Percentiles rank a stretch among this genome's conserved stretches.
Conservation (phyloP, 1,140 invertebrate species). For the Uloborus diversus region DNA sequence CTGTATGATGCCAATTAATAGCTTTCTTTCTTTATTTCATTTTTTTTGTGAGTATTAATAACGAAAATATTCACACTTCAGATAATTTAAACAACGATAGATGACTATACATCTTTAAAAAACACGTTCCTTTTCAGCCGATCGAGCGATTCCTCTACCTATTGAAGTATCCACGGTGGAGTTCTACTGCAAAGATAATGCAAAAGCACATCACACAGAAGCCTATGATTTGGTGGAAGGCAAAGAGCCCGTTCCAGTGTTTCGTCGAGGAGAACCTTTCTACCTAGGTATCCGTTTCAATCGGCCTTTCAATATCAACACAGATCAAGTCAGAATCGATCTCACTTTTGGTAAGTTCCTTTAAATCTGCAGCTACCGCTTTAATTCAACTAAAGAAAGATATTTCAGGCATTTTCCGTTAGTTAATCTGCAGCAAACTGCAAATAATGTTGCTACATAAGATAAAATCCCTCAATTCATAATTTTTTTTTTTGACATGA, state of each 20-base stretch:
- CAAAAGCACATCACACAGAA: conserved; percentile 72
- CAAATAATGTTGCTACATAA: too few species aligned
- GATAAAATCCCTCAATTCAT: too few species aligned
- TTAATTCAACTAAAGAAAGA: too few species aligned
- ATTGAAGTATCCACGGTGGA: conserved; percentile 66
- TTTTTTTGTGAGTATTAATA: too few species aligned
- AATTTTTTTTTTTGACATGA: too few species aligned
- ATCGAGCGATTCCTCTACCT: background rate
- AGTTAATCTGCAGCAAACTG: too few species aligned
- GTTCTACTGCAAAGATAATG: conserved; percentile 73
- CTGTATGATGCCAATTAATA: too few species aligned
- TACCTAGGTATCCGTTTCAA: conserved; percentile 71
- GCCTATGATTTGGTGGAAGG: conserved; percentile 72
- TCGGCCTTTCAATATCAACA: conserved; percentile 68
- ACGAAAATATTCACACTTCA: too few species aligned
- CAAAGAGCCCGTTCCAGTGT: conserved; percentile 69
- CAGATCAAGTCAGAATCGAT: conserved; percentile 71
- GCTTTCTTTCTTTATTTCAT: too few species aligned
- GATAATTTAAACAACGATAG: too few species aligned
- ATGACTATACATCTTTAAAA: too few species aligned
- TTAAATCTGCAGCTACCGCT: background rate
- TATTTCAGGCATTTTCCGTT: too few species aligned
- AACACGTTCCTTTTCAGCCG: background rate
- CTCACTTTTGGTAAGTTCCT: conserved; percentile 70
- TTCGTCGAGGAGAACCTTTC: conserved; percentile 75